A percentile compares a stretch with the other conserved stretches of the same genome.
These are phyloP conservation scores for Ctenicera cuprea DNA, from an alignment of 2,888 invertebrate species.

Conservation along the genomic window DNA sequence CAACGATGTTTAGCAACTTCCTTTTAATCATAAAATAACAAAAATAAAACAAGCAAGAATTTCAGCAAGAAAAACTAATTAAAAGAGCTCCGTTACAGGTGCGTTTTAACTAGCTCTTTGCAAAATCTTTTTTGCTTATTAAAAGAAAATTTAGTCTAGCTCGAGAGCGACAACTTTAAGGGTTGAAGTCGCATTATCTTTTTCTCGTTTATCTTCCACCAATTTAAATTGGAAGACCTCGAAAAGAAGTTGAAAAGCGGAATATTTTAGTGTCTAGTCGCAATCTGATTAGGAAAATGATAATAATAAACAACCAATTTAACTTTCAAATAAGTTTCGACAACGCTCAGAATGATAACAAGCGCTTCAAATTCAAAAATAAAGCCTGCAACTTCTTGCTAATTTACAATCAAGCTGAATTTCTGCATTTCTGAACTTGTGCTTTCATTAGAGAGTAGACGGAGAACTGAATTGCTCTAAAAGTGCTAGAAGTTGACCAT, in stretches of 20 bases:
- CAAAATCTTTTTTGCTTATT: slow-evolving; percentile 1
- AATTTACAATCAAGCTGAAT: slow-evolving; percentile 27
- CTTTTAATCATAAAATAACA: no score
- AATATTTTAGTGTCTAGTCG: slow-evolving; percentile 23
- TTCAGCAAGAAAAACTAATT: no score
- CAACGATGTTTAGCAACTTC: no score
- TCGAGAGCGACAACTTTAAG: slow-evolving; percentile 1
- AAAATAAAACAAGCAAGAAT: no score
- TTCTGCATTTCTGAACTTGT: background rate
- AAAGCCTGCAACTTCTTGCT: background rate
- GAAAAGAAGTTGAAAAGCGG: slow-evolving; percentile 24
- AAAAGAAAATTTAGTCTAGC: slow-evolving; percentile 12
- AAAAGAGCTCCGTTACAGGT: no score
- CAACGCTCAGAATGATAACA: slow-evolving; percentile 9
- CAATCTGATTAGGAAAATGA: slow-evolving; percentile 30
- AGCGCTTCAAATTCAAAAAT: slow-evolving; percentile 12
- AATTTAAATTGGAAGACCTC: slow-evolving; percentile 21
- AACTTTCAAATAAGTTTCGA: slow-evolving; percentile 31
- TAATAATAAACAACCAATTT: slow-evolving; percentile 32
- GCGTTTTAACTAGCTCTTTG: background rate
- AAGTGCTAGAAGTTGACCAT: slow-evolving; percentile 42
- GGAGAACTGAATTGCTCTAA: slow-evolving; percentile 15
- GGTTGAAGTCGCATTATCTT: slow-evolving; percentile 8
- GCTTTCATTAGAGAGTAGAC: background rate
- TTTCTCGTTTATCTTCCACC: slow-evolving; percentile 24